phyloP scores from a whole-genome alignment of 2,888 invertebrate genomes.

The Cheilosia pagana region DNA sequence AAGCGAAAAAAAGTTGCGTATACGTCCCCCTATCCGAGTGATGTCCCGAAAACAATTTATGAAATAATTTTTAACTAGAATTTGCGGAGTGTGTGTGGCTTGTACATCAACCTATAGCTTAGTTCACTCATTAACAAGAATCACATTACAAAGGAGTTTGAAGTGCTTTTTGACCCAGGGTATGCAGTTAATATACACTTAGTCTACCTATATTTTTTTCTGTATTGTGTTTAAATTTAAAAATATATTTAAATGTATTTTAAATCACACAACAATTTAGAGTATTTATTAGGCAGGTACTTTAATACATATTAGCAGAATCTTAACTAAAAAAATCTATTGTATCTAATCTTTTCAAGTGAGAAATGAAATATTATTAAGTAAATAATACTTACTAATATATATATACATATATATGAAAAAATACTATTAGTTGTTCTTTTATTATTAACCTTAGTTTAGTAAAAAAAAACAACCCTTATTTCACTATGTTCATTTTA shows the following conservation, averaged over 20 bases:
- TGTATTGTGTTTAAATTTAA: background rate
- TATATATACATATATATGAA: background rate
- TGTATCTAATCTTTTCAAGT: constrained; percentile 31
- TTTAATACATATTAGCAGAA: constrained; percentile 64
- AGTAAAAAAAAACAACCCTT: constrained; percentile 48
- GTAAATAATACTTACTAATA: constrained; percentile 31
- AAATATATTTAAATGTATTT: constrained; percentile 5
- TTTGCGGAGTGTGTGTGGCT: constrained; percentile 48
- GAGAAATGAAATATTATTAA: constrained; percentile 32
- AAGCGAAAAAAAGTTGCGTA: constrained; percentile 11
- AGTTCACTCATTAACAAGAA: constrained; percentile 23
- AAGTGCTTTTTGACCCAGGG: constrained; percentile 72
- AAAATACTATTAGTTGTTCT: constrained; percentile 33
- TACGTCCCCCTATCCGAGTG: constrained; percentile 1
- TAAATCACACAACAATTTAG: constrained; percentile 17
- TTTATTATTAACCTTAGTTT: constrained; percentile 59
- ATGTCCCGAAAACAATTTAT: background rate
- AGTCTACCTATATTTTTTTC: constrained; percentile 4
- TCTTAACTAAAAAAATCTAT: constrained; percentile 49
- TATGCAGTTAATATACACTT: constrained; percentile 68
- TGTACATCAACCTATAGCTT: constrained; percentile 27
- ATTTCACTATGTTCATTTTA: constrained; percentile 70
- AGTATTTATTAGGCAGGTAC: constrained; percentile 39
- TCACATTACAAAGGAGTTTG: constrained; percentile 18
- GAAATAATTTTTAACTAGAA: constrained; percentile 10